These are phyloP conservation scores for Siniperca undulata DNA, from an alignment of 2,797 vertebrate species.

Conservation along the genomic window DNA sequence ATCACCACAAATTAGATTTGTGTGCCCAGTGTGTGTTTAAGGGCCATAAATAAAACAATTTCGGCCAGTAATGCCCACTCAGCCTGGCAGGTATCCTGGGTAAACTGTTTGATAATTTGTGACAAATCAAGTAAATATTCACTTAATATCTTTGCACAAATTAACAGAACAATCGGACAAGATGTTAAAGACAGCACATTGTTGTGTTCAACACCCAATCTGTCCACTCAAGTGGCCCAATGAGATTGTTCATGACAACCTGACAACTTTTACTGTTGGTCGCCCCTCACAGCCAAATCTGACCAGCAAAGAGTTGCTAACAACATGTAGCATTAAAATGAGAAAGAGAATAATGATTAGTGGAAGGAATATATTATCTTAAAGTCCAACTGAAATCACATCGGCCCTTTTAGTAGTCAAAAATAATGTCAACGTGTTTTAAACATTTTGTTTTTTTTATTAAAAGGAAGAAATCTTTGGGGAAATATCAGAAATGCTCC, in stretches of 20 bases:
- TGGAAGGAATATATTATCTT: not conserved
- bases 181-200: not conserved
- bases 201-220: not conserved
- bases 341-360: not conserved
- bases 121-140: not conserved
- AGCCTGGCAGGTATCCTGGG: not conserved
- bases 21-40: conserved; percentile 23
- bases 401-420: too few species aligned
- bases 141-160: not conserved
- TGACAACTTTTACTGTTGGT: not conserved
- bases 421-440: not conserved
- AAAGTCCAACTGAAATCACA: not conserved
- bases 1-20: conserved; percentile 39
- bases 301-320: not conserved
- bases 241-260: not conserved
- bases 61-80: conserved; percentile 3
- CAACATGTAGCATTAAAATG: not conserved
- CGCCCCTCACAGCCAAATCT: not conserved
- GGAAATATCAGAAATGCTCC: too few species aligned
- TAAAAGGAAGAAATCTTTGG: too few species aligned
- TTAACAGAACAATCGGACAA: not conserved
- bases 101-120: not conserved
- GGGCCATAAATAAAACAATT: conserved; percentile 14
- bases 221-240: not conserved
- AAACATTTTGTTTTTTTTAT: too few species aligned